Evolutionary conservation across 35 echinoderm and acorn worm genomes (phyloP).

Genomic region (Ptychodera flava): DNA sequence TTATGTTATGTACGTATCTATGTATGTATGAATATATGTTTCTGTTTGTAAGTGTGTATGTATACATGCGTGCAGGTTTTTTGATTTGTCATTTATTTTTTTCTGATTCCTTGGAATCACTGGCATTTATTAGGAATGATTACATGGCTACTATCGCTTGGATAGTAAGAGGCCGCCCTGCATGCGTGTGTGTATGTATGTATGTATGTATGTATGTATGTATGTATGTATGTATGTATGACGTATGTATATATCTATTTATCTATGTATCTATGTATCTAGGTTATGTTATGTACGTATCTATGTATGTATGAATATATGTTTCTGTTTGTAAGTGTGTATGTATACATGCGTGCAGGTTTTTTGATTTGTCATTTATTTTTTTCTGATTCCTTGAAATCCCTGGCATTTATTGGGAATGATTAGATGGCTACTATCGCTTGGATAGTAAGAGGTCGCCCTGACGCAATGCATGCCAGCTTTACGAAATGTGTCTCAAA

Average conservation of each 20-base stretch:
- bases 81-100: neutral
- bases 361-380: neutral
- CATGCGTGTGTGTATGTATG: neutral
- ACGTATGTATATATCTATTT: neutral
- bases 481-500: neutral
- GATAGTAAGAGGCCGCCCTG: no score
- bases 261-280: neutral
- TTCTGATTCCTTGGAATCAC: neutral
- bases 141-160: no score
- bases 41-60: neutral
- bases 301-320: neutral
- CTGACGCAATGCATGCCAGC: neutral
- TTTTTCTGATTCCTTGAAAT: neutral
- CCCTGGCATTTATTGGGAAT: no score
- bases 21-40: neutral
- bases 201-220: conserved; percentile 2
- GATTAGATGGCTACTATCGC: no score
- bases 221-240: conserved; percentile 2
- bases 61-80: neutral
- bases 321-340: neutral
- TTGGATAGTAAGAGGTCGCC: no score
- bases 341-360: neutral
- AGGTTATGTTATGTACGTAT: neutral
- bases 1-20: neutral
- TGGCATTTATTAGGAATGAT: neutral